phyloP scores from a whole-genome alignment of 2,797 vertebrate species.

The Smutsia temminckii region DNA sequence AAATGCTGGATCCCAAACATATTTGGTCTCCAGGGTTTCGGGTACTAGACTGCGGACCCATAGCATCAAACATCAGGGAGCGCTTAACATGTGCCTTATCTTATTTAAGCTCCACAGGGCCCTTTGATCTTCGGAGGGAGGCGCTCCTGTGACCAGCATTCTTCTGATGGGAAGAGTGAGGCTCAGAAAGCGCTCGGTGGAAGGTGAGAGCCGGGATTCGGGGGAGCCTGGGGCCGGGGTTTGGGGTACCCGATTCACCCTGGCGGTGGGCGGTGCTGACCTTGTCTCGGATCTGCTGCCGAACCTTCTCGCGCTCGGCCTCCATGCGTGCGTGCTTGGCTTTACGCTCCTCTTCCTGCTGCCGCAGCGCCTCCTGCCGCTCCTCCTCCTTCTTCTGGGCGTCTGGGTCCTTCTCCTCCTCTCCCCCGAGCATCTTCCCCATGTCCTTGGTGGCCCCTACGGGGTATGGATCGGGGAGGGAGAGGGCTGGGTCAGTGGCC shows the following conservation, averaged over 20 bases:
- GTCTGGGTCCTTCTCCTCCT: constrained; percentile 98
- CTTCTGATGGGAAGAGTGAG: background rate
- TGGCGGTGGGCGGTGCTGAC: constrained; percentile 80
- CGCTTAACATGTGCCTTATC: background rate
- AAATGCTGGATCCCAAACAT: background rate
- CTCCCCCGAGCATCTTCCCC: constrained; percentile 99
- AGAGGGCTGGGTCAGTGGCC: accelerated
- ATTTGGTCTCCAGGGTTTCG: background rate
- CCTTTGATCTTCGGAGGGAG: background rate
- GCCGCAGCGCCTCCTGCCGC: constrained; percentile 95
- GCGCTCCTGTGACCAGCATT: background rate
- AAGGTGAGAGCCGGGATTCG: background rate
- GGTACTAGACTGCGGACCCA: background rate
- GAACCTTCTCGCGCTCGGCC: constrained; percentile 97
- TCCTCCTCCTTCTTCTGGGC: constrained; percentile 98
- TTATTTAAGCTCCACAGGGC: accelerated
- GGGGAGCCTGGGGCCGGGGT: too few species aligned
- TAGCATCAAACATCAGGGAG: background rate
- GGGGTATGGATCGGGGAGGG: background rate
- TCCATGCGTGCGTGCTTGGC: constrained; percentile 98
- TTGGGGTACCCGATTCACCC: accelerated
- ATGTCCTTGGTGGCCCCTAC: constrained; percentile 99
- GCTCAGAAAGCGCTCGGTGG: background rate
- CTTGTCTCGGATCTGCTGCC: constrained; percentile 98
- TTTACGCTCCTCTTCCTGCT: constrained; percentile 98